phyloP scores from a whole-genome alignment of 2,113 vertebrate genomes.

The Notothenia rossii region DNA sequence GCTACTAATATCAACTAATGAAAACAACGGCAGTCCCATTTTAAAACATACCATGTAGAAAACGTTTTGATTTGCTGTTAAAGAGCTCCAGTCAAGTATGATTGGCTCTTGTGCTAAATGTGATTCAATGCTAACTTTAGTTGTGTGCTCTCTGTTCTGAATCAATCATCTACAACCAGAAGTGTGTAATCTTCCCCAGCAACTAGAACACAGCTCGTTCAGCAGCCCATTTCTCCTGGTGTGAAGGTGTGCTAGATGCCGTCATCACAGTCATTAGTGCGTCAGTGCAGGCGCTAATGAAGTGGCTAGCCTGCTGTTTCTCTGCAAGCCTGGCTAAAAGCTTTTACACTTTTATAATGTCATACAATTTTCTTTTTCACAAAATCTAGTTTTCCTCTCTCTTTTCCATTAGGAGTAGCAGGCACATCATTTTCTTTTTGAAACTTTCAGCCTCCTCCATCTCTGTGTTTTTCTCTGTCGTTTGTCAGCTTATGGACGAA shows the following conservation, averaged over 20 bases:
- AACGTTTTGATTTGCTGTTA: neutral
- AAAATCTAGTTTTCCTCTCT: constrained; percentile 2
- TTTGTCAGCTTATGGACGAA: constrained; percentile 11
- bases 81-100: neutral
- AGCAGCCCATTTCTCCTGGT: constrained; percentile 23
- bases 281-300: constrained; percentile 54
- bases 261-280: constrained; percentile 57
- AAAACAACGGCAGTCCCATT: neutral
- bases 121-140: neutral
- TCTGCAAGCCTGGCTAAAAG: constrained; percentile 48
- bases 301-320: constrained; percentile 29
- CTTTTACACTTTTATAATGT: constrained; percentile 12
- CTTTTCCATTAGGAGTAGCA: neutral
- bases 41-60: neutral
- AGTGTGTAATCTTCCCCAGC: constrained; percentile 4
- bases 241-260: constrained; percentile 50
- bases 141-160: constrained; percentile 8
- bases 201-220: constrained; percentile 26
- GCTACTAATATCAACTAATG: neutral
- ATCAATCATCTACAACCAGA: constrained; percentile 16
- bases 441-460: constrained; percentile 23
- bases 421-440: constrained; percentile 5
- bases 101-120: neutral
- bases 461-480: constrained; percentile 20
- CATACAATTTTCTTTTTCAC: constrained; percentile 26